Base-by-base conservation (phyloP, 1,140 invertebrate genomes). In the Trichonephila inaurata region DNA sequence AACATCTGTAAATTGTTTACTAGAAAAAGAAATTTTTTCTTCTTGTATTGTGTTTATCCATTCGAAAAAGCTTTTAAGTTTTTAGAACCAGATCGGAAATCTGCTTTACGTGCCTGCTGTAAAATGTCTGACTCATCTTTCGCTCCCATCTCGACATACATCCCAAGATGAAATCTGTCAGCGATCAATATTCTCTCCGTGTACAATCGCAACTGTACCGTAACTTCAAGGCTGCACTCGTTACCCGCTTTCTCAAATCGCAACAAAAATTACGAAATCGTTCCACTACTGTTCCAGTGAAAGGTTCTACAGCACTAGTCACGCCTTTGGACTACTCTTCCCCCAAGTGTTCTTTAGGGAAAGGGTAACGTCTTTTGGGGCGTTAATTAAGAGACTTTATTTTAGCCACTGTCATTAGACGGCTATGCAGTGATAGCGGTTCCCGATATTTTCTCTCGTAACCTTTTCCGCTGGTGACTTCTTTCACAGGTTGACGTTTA, bases 151-250 rank as follows among this genome's bases (percentile, higher is more conserved):
- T 51, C 51, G 10, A 51, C 51, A 51, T 51, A 51, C 51, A 12
- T 51, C 33, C 28, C 33, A 14, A 19, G 28, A 85, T 21, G 21
- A 60, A 85, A 85, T n/a, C 51, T 85, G 40, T n/a, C 51, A 58
- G n/a, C 82, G 51, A 85, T 60, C 51, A 28, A n/a, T 85, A 60
- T 60, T 24, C 6, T n/a, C 82, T n/a, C 44, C 21, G 5, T 85
- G 3, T 77, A 77, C 4, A 77, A 33, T 77, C 24, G 14, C 28
- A 87, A 87, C 28, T 62, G 85, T 62, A 87, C 85, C 85, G 85
- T 87, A 62, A 87, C 85, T 62, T 62, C 85, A 87, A 87, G 85
- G 85, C 60, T 87, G 60, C 85, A 62, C 85, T 87, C 24, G 58
- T 61, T 33, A 87, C 85, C 24, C 60, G 85, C 28, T 62, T 62